Base-by-base conservation (phyloP, 1,140 invertebrate genomes). In the Maniola jurtina region DNA sequence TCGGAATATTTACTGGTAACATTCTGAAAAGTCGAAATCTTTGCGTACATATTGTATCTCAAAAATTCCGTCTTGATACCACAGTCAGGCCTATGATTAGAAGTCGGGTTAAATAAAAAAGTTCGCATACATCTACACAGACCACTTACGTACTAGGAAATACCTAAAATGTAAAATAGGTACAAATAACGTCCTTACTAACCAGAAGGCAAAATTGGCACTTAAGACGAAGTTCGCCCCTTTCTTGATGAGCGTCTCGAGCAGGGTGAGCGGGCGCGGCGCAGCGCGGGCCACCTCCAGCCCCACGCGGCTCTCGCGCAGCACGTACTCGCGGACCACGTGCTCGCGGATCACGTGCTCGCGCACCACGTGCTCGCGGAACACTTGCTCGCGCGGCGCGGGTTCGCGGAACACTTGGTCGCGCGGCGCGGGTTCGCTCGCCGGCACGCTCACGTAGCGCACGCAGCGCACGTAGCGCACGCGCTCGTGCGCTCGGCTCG, bases 131-230 rank as follows among this genome's bases (percentile, higher is more conserved):
- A 82, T 75, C 63, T 79, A 85, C 77, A 83, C 77, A 62, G 78
- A 83, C 82, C 83, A 82, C 84, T 89, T 89, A 89, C 84, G 83
- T 70, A 87, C 87, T 89, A 89, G 76, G 72, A 84, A 78, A 86
- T 90, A 90, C 85, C 86, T 88, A 88, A 88, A 82, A 74, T 86
- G 84, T 89, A 89, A 78, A 83, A 86, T 90, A 88, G 86, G 86
- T 90, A 90, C 76, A 87, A 90, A 86, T 75, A 88, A 83, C 76
- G 83, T 89, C 84, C 85, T 90, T 77, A 90, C 82, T 86, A 91
- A 89, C 86, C 88, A 90, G 86, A 91, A 91, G 89, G 89, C 90
- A 92, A 92, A 90, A 92, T 91, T 91, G 89, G 89, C 90, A 92
- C 90, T 91, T 90, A 90, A 80, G 81, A 86, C 83, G 81, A 86